phyloP scores from a whole-genome alignment of 2,113 vertebrate species.

The Ophiodon elongatus region DNA sequence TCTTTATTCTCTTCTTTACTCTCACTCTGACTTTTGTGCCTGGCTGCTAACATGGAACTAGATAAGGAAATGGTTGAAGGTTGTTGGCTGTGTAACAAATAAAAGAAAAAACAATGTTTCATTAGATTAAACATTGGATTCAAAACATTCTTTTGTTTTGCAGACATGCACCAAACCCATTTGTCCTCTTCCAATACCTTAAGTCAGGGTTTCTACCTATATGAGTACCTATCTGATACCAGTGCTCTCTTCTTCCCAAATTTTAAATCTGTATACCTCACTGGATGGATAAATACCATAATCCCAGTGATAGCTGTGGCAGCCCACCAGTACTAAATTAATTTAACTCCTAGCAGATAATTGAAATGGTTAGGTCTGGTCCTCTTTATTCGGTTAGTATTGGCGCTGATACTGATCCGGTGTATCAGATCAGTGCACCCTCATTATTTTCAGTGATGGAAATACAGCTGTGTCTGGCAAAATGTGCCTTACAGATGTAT shows the following conservation, averaged over 20 bases:
- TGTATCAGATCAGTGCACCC: neutral
- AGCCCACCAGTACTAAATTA: neutral
- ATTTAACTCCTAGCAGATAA: neutral
- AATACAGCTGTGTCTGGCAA: slow-evolving; percentile 28
- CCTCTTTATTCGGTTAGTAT: neutral
- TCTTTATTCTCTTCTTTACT: slow-evolving; percentile 49
- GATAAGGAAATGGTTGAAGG: slow-evolving; percentile 42
- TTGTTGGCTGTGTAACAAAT: slow-evolving; percentile 23
- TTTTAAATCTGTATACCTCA: neutral
- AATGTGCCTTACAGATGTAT: slow-evolving; percentile 48
- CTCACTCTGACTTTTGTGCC: slow-evolving; percentile 61
- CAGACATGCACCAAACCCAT: neutral
- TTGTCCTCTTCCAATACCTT: neutral
- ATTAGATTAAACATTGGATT: neutral
- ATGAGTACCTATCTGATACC: neutral
- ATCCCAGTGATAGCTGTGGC: neutral
- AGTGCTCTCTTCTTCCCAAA: neutral
- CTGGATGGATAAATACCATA: neutral
- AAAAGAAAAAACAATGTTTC: slow-evolving; percentile 8
- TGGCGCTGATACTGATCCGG: neutral
- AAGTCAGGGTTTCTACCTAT: neutral
- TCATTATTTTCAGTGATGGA: slow-evolving; percentile 22
- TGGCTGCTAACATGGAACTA: slow-evolving; percentile 50
- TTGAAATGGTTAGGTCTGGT: neutral
- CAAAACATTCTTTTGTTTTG: neutral